Evolutionary conservation across 2,888 invertebrate species (phyloP).

Genomic region (Epistrophella euchroma): DNA sequence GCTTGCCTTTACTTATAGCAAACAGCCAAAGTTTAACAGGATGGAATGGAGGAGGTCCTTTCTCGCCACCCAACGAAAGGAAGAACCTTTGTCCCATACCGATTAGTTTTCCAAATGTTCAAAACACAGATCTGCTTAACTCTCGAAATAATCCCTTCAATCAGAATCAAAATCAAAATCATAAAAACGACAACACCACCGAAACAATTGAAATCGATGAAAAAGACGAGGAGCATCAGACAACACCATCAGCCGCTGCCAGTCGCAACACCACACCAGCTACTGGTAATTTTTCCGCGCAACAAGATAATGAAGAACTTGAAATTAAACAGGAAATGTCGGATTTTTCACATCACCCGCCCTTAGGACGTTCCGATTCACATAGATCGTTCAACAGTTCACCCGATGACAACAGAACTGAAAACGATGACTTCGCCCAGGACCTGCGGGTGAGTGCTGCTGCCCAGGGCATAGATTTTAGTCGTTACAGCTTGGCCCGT

Average conservation of each 20-base stretch:
- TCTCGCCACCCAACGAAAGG: conserved; percentile 80
- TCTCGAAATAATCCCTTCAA: conserved; percentile 53
- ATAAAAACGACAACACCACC: conserved; percentile 42
- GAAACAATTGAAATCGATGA: conserved; percentile 70
- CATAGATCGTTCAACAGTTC: conserved; percentile 82
- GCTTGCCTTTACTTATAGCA: conserved; percentile 82
- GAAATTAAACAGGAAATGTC: conserved; percentile 82
- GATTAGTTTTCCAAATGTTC: conserved; percentile 76
- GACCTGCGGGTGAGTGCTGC: conserved; percentile 80
- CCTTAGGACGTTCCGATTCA: conserved; percentile 80
- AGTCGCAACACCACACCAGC: conserved; percentile 65
- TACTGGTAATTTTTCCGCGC: conserved; percentile 40
- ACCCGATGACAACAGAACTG: conserved; percentile 80
- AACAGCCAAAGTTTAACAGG: conserved; percentile 80
- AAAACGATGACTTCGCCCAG: conserved; percentile 81
- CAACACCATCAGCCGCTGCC: conserved; percentile 77
- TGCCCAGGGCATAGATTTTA: conserved; percentile 79
- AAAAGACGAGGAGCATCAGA: conserved; percentile 65
- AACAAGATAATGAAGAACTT: conserved; percentile 78
- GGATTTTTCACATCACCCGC: conserved; percentile 81
- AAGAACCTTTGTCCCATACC: conserved; percentile 79
- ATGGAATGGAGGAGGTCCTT: conserved; percentile 81
- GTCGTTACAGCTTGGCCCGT: conserved; percentile 80
- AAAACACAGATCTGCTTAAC: conserved; percentile 56
- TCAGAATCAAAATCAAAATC: conserved; percentile 44